Evolutionary conservation across 2,113 vertebrate species (phyloP), one percentile per base, ranked within the genome.

Genomic region (Chionomys nivalis): DNA sequence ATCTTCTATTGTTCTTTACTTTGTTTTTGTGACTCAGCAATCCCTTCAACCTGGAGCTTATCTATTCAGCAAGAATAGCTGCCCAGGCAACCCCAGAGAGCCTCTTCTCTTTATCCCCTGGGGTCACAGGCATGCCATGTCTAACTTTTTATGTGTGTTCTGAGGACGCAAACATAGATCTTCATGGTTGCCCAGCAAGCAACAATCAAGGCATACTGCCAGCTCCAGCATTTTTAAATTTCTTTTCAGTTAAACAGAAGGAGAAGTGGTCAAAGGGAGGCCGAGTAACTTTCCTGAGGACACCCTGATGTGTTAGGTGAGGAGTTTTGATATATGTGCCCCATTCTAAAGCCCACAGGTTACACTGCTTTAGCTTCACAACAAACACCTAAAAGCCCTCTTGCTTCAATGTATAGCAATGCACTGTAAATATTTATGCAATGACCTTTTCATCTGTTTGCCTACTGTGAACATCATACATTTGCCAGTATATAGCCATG

Each of bases 381-480:
- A 58, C 13, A n/a, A 63, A 19, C 36, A 61, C 14, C 33, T 61
- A 70, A 88, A 77, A 31, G 9, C 5, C 23, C 24, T 33, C 19
- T 16, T 31, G 36, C 85, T 36, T 95, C 87, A 77, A 44, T 58
- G 70, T 89, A 83, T 47, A 91, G 82, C 68, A 93, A 89, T 7
- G 4, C 23, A 39, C 8, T 78, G 89, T 42, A 86, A 81, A 73
- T 70, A 89, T 76, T 47, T 72, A 47, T 42, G 17, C 21, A 73
- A 70, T 33, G 31, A 23, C 63, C 58, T 95, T 90, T 83, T 66
- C 63, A 47, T 24, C 36, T 33, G 39, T 77, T 83, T 85, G 21
- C 49, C 65, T 36, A 70, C 77, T 89, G 7, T 87, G 1, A 5
- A 6, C 12, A 39, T 19, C 17, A 91, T 89, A 28, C 49, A 87